A percentile compares a stretch with the other conserved stretches of the same genome.
Evolutionary conservation across 2,113 vertebrate species (phyloP).

Genomic region (Balaeniceps rex): DNA sequence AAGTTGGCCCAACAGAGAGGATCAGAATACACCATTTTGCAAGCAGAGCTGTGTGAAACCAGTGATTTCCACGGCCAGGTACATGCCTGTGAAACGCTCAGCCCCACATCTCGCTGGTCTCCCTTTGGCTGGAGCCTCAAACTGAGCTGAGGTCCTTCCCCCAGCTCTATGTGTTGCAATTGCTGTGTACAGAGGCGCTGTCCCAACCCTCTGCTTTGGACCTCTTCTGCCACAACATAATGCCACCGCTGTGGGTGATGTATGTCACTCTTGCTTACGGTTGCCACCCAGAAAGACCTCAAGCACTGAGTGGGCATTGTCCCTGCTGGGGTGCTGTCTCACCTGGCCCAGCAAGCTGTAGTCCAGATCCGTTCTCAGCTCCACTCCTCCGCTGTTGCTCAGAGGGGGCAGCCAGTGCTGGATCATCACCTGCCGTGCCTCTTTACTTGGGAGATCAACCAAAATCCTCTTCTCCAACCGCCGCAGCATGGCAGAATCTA

Average conservation of each 20-base stretch:
- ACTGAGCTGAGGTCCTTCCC: neutral
- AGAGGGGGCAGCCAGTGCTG: conserved; percentile 90
- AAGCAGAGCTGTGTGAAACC: neutral
- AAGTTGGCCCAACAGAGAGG: neutral
- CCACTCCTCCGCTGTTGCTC: conserved; percentile 75
- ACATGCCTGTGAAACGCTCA: rapidly evolving
- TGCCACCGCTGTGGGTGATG: too few species aligned
- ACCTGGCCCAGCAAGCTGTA: conserved; percentile 84
- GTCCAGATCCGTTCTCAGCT: conserved; percentile 81
- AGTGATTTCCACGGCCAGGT: rapidly evolving
- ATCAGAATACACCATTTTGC: neutral
- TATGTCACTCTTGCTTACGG: rapidly evolving
- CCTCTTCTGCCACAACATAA: neutral
- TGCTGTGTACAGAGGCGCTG: neutral
- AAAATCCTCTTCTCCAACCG: conserved; percentile 94
- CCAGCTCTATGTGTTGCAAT: rapidly evolving
- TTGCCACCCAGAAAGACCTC: neutral
- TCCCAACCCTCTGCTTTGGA: neutral
- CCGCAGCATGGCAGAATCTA: conserved; percentile 91
- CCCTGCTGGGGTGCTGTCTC: neutral
- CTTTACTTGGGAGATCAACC: conserved; percentile 83
- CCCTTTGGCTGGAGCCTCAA: neutral
- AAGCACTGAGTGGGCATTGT: rapidly evolving
- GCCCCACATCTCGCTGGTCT: rapidly evolving
- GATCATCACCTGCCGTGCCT: conserved; percentile 88